Percentiles rank a stretch among this genome's conserved stretches.
These are phyloP conservation scores for Virgularia gustaviana DNA, from an alignment of 92 coral and sea anemone genomes.

Conservation along the genomic window DNA sequence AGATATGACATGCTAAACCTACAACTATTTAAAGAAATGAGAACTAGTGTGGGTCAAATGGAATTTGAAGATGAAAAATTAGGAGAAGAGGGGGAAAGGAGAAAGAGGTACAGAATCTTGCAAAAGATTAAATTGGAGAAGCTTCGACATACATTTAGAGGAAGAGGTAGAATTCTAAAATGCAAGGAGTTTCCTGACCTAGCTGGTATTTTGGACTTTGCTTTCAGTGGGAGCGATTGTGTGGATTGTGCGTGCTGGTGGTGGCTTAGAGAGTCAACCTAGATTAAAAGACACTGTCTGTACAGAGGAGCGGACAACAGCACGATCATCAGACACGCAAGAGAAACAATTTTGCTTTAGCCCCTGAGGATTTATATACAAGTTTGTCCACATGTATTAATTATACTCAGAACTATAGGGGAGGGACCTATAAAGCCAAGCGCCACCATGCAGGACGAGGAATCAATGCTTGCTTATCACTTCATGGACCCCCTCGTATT, in stretches of 20 bases:
- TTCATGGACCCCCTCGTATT: slow-evolving; percentile 54
- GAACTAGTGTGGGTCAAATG: too few relatives aligned
- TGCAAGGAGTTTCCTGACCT: slow-evolving; percentile 58
- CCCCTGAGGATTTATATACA: slow-evolving; percentile 51
- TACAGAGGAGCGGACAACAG: slow-evolving; percentile 49
- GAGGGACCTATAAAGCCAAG: too few relatives aligned
- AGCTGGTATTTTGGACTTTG: too few relatives aligned
- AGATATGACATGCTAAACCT: too few relatives aligned
- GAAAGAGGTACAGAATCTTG: slow-evolving; percentile 34
- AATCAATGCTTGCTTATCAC: too few relatives aligned
- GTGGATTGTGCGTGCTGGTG: slow-evolving; percentile 25
- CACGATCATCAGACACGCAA: slow-evolving; percentile 39
- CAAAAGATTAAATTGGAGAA: slow-evolving; percentile 39
- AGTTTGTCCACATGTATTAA: slow-evolving; percentile 46
- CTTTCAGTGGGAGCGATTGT: slow-evolving; percentile 41
- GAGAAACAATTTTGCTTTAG: too few relatives aligned
- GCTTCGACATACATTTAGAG: slow-evolving; percentile 42
- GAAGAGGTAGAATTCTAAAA: slow-evolving; percentile 59
- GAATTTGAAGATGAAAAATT: too few relatives aligned
- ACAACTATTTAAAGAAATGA: too few relatives aligned
- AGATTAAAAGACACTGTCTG: slow-evolving; percentile 47
- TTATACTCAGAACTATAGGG: slow-evolving; percentile 47
- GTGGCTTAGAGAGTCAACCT: slow-evolving; percentile 64
- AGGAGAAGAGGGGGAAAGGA: too few relatives aligned
- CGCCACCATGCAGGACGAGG: too few relatives aligned